Conservation (phyloP, 2,113 vertebrate species). For the Cochlearius cochlearius region DNA sequence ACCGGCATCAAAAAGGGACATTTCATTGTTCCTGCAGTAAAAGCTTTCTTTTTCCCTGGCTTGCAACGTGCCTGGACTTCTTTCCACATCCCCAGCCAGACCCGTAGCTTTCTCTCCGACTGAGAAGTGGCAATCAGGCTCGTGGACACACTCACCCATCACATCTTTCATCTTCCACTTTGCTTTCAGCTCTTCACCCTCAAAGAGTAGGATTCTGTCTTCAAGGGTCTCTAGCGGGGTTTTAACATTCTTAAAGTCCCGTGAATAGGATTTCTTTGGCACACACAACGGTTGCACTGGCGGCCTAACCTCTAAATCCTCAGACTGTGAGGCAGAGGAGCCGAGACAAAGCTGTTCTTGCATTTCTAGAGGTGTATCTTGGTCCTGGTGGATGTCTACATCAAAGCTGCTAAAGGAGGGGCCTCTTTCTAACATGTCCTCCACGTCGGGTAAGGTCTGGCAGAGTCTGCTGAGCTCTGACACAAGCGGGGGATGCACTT, state of each 20-base stretch:
- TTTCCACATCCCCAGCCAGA: neutral
- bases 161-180: neutral
- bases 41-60: neutral
- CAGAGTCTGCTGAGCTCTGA: neutral
- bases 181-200: neutral
- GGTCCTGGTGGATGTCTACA: neutral
- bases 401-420: neutral
- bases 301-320: slow-evolving; percentile 1
- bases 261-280: neutral
- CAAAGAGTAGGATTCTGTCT: neutral
- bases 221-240: neutral
- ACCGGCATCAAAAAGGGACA: neutral
- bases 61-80: neutral
- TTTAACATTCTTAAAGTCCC: neutral
- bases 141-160: neutral
- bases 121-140: neutral
- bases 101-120: neutral
- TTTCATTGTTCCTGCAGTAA: neutral
- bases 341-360: neutral
- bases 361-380: neutral
- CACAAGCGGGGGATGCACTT: slow-evolving; percentile 27
- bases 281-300: neutral
- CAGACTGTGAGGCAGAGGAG: slow-evolving; percentile 40
- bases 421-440: slow-evolving; percentile 25
- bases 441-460: slow-evolving; percentile 20